Percentiles rank a stretch among this genome's conserved stretches.
Evolutionary conservation across 1,140 invertebrate species (phyloP).

Genomic region (Drosophila rufa): DNA sequence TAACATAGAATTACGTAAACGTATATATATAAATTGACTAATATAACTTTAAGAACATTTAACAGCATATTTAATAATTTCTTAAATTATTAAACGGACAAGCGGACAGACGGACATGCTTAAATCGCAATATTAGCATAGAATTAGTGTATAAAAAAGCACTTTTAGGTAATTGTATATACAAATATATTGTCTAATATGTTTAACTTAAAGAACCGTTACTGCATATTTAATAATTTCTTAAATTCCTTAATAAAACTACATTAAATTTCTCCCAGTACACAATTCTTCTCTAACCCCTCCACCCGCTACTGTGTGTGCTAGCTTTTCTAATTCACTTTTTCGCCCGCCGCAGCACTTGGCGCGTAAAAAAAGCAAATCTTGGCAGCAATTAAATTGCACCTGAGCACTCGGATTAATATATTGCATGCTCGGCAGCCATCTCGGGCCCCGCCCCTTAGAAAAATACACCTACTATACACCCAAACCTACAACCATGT

Average conservation of each 20-base stretch:
- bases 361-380: conserved; percentile 59
- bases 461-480: neutral
- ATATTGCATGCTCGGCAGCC: conserved; percentile 40
- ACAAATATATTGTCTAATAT: neutral
- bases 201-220: neutral
- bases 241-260: neutral
- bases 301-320: neutral
- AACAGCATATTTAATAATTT: too few species aligned
- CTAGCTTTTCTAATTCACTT: conserved; percentile 45
- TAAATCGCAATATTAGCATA: too few species aligned
- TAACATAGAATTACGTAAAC: too few species aligned
- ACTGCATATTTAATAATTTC: too few species aligned
- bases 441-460: neutral
- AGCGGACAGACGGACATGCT: neutral
- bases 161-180: too few species aligned
- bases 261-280: neutral
- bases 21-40: too few species aligned
- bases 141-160: too few species aligned
- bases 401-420: conserved; percentile 77
- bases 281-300: neutral
- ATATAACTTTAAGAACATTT: too few species aligned
- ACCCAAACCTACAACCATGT: conserved; percentile 58
- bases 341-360: conserved; percentile 17
- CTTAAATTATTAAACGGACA: too few species aligned
- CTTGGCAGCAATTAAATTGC: conserved; percentile 82